Evolutionary conservation across 2,888 invertebrate species (phyloP), one percentile per base, ranked within the genome.

Genomic region (Nomada lathburiana): DNA sequence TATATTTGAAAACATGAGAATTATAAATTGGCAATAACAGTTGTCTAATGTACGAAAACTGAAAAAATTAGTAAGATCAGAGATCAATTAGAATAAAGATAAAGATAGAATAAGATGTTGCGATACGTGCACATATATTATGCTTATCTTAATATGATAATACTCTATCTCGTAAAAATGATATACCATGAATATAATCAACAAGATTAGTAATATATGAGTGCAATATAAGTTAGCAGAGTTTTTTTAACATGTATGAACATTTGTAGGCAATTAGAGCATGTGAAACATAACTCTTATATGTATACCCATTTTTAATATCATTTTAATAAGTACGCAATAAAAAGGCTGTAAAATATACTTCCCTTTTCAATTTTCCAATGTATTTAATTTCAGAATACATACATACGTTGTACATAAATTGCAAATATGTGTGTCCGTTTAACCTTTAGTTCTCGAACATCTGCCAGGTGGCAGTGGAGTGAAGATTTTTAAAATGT

Each of bases 401-500:
- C 16, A 60, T 67, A 69, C n/a, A 44, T 36, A 55, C 44, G 18
- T 52, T 47, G 16, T 20, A 62, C 36, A 42, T 26, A 67, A 73
- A 44, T 71, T 50, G 36, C 5, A 36, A 36, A 36, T 7, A 7
- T 36, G 36, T 29, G 36, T 36, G 5, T 36, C 50, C 57, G 76
- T 59, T 69, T 36, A 57, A 52, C 10, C 36, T 53, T 53, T 57
- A 26, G 18, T 55, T 26, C 57, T 67, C 42, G n/a, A 55, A 55
- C 23, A 7, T 2, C 18, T 50, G 26, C 2, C 16, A 77, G 83
- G 55, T 62, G 70, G 70, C 81, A 60, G 52, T 23, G 11, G 16
- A 47, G 65, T 62, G 42, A 7, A 59, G 13, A 71, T 57, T 83
- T 83, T 82, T 74, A 53, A 83, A 83, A 74, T 70, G 53, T 52